phyloP scores from a whole-genome alignment of 2,797 vertebrate species.

The Sebastes hubbsi region DNA sequence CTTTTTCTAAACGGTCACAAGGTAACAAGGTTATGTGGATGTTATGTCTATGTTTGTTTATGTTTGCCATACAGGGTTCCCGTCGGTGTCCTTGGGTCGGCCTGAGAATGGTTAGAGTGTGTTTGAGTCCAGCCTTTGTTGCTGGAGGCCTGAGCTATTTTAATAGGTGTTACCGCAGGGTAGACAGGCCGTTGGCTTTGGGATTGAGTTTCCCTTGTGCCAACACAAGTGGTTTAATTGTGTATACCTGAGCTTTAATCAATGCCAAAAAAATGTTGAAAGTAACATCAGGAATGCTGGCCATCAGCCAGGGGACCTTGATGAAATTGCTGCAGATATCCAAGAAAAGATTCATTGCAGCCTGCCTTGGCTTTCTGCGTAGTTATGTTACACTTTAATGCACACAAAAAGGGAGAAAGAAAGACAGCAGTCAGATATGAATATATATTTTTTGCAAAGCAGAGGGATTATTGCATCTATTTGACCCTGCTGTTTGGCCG shows the following conservation, averaged over 20 bases:
- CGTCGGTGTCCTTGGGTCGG: constrained; percentile 56
- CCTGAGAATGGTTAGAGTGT: constrained; percentile 51
- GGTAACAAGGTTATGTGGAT: constrained; percentile 40
- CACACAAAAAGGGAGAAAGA: not conserved
- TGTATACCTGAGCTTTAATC: constrained; percentile 79
- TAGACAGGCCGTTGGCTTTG: constrained; percentile 58
- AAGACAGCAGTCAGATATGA: not conserved
- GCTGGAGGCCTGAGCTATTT: constrained; percentile 57
- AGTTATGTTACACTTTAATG: constrained; percentile 30
- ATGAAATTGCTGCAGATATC: constrained; percentile 63
- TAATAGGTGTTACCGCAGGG: constrained; percentile 70
- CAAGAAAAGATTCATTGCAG: constrained; percentile 19
- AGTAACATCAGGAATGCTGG: constrained; percentile 69
- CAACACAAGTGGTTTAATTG: constrained; percentile 76
- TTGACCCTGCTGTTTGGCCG: not conserved
- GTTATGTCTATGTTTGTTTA: constrained; percentile 61
- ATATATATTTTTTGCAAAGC: not conserved
- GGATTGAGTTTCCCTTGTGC: constrained; percentile 71
- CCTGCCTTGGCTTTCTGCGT: not conserved
- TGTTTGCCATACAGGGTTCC: constrained; percentile 58
- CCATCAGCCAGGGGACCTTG: constrained; percentile 55
- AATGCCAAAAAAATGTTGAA: constrained; percentile 70
- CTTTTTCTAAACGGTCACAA: constrained; percentile 34
- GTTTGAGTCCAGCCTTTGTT: constrained; percentile 40
- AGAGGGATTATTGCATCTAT: not conserved